Percentiles rank a stretch among this genome's conserved stretches.
Evolutionary conservation across 2,797 vertebrate species (phyloP).

Genomic region (Phoeniculus purpureus): DNA sequence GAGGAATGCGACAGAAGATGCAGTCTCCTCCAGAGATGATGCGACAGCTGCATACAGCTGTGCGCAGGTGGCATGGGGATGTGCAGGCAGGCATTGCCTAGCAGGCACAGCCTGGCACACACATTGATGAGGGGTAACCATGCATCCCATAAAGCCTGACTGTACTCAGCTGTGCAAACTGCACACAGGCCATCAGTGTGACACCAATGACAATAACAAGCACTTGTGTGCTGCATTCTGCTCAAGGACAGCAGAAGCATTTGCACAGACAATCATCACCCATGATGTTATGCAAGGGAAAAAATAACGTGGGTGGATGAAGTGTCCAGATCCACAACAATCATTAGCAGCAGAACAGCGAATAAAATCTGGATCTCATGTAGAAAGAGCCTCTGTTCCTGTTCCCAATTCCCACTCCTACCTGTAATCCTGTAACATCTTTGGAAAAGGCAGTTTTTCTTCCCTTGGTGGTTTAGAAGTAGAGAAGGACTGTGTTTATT

Average conservation of each 20-base stretch:
- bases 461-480: background rate
- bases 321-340: background rate
- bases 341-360: background rate
- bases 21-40: conserved; percentile 9
- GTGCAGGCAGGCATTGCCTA: background rate
- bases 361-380: background rate
- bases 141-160: background rate
- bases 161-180: background rate
- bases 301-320: background rate
- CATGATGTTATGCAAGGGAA: background rate
- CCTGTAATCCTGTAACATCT: background rate
- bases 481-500: background rate
- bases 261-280: background rate
- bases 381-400: background rate
- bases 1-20: conserved; percentile 26
- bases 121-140: background rate
- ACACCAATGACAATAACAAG: background rate
- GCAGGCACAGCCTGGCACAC: conserved; percentile 4
- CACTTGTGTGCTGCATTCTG: background rate
- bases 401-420: background rate
- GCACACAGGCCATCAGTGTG: background rate
- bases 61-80: background rate
- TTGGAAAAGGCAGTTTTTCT: background rate
- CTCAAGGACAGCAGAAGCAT: conserved; percentile 7
- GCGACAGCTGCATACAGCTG: conserved; percentile 50